Evolutionary conservation across 2,113 vertebrate species (phyloP), one percentile per base, ranked within the genome.

Genomic region (Ictalurus punctatus): DNA sequence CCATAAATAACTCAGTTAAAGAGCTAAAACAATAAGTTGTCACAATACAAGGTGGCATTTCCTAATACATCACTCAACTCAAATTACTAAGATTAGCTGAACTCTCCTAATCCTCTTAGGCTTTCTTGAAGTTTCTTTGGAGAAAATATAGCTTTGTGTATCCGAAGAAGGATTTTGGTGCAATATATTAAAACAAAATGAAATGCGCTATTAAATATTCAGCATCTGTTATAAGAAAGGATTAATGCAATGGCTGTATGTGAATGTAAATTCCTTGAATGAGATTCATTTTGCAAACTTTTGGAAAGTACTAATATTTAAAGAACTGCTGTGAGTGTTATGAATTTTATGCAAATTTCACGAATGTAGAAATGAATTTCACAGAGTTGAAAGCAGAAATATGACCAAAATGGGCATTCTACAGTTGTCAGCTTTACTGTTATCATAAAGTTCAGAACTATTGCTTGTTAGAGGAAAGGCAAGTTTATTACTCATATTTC

Each of bases 401-500:
- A 27, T 25, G 81, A 83, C 34, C 58, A 63, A 63, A 83, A 23
- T 7, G 12, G 9, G 44, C 2, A 30, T 54, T 54, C 14, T 80
- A 27, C 0, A 48, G 37, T 76, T n/a, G 61, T 54, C 40, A 71
- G 83, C n/a, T 85, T 56, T 85, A 73, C 21, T 27, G 37, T 27
- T 14, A 14, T 63, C 34, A 44, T 63, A 83, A 83, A 83, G 37
- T 44, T 25, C 34, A 63, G 30, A 63, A 83, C 58, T 27, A 40
- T 23, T 83, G 48, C 30, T 13, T 61, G 81, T 27, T 40, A 44
- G 25, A 63, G 21, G 37, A 25, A 83, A 40, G 34, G 17, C 40
- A 87, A 54, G 58, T 87, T 80, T 59, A 87, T 79, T 67, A 37
- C 34, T 37, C 58, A 69, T 23, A 69, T 81, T 65, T 80, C 27